Evolutionary conservation across 2,797 vertebrate species (phyloP), one percentile per base, ranked within the genome.

Genomic region (Acipenser ruthenus): DNA sequence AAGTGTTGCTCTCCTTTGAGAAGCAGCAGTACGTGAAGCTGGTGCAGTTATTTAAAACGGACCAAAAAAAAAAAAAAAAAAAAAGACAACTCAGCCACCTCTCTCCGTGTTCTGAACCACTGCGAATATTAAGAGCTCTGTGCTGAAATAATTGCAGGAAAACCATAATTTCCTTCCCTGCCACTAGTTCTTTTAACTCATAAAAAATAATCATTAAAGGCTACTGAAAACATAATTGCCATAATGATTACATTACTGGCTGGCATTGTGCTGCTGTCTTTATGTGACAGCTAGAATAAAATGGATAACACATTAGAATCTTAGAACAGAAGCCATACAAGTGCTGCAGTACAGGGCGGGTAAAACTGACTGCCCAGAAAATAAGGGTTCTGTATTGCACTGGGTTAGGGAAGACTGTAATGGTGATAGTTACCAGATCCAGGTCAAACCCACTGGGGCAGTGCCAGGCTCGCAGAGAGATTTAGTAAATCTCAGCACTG

Each of bases 181-280:
- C 11, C 60, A n/a, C n/a, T 47, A 37, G 60, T 62, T 62, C 2
- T 8, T 58, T 58, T 58, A 58, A 58, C 55, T 13, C 11, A 58
- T 62, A 62, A 62, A 62, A 62, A 37, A 37, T 18, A 62, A 48
- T 62, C 37, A 62, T 62, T 62, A 37, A 62, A 48, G 47, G 60
- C 9, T 62, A 62, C 47, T 62, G 47, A 62, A 37, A 37, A 37
- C 2, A 60, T 12, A 62, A 62, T 62, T 62, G 18, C 47, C 3
- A 13, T 62, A 62, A 62, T 60, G 15, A 60, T 8, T 13, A 60
- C 7, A 60, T 62, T 62, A 18, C 8, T 7, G 60, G 15, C 60
- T 62, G 60, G 7, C 13, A 62, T 37, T 48, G 18, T 37, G 60
- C 37, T 13, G 18, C 9, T 37, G 18, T 62, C 18, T 62, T 48